Percentiles rank a stretch among this genome's conserved stretches.
Conservation (phyloP, 2,113 vertebrate species). For the Cephalopterus ornatus region DNA sequence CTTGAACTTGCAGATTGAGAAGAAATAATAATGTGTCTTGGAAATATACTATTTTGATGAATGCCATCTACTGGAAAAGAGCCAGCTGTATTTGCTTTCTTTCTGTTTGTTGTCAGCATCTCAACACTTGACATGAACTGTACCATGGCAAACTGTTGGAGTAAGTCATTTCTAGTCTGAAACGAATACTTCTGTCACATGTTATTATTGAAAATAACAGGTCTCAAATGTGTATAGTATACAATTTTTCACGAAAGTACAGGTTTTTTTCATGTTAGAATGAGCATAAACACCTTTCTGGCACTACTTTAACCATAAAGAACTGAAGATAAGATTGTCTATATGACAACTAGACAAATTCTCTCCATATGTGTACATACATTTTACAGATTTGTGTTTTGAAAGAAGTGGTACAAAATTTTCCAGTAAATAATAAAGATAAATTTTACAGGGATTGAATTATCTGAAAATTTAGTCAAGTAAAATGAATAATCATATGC, state of each 20-base stretch:
- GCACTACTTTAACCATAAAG: background rate
- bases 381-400: background rate
- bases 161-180: slow-evolving; percentile 65
- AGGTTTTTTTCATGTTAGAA: slow-evolving; percentile 6
- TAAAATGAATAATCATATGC: background rate
- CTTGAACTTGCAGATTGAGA: slow-evolving; percentile 61
- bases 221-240: slow-evolving; percentile 36
- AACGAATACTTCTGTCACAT: slow-evolving; percentile 57
- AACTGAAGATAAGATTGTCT: background rate
- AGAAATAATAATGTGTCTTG: slow-evolving; percentile 33
- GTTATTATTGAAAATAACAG: slow-evolving; percentile 69
- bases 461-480: background rate
- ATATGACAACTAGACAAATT: background rate
- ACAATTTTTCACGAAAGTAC: slow-evolving; percentile 19
- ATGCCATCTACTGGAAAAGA: slow-evolving; percentile 47
- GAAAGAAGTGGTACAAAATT: background rate
- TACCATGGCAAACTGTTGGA: slow-evolving; percentile 41
- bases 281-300: background rate
- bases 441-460: background rate
- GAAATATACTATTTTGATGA: slow-evolving; percentile 37
- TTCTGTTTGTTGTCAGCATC: slow-evolving; percentile 61
- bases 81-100: slow-evolving; percentile 49
- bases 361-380: background rate
- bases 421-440: background rate
- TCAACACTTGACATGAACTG: slow-evolving; percentile 55